Percentiles rank a stretch among this genome's conserved stretches.
These are phyloP conservation scores for Sebastes minor DNA, from an alignment of 2,797 vertebrate genomes.

Conservation along the genomic window DNA sequence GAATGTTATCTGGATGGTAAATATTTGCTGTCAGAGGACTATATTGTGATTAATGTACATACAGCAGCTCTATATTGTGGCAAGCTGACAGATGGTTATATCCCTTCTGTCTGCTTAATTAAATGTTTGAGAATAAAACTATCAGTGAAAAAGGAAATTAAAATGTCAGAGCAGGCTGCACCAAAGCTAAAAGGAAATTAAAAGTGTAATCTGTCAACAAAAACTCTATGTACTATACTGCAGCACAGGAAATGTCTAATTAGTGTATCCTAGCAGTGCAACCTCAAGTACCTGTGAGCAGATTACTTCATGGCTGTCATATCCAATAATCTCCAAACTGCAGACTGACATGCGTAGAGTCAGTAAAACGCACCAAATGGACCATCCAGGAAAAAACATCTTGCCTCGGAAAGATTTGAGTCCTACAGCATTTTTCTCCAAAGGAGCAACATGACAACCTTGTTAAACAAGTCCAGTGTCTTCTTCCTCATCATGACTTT, in stretches of 20 bases:
- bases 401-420: not conserved
- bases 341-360: not conserved
- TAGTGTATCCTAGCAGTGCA: not conserved
- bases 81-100: not conserved
- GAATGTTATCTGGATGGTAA: not conserved
- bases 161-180: not conserved
- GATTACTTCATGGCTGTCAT: constrained; percentile 30
- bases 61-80: not conserved
- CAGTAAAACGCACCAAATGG: constrained; percentile 38
- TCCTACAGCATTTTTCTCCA: constrained; percentile 3
- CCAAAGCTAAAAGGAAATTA: constrained; percentile 39
- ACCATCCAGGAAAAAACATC: constrained; percentile 51
- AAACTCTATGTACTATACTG: not conserved
- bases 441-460: not conserved
- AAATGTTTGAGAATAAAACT: constrained; percentile 16
- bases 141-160: constrained; percentile 34
- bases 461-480: constrained; percentile 9
- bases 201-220: constrained; percentile 21
- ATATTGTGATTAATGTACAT: not conserved
- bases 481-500: not conserved
- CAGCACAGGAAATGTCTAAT: not conserved
- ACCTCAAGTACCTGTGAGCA: constrained; percentile 61
- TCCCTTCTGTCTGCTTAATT: constrained; percentile 4
- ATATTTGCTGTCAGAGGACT: constrained; percentile 10
- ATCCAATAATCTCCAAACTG: constrained; percentile 25